phyloP scores from a whole-genome alignment of 2,888 invertebrate species.

The Crossocerus cetratus region DNA sequence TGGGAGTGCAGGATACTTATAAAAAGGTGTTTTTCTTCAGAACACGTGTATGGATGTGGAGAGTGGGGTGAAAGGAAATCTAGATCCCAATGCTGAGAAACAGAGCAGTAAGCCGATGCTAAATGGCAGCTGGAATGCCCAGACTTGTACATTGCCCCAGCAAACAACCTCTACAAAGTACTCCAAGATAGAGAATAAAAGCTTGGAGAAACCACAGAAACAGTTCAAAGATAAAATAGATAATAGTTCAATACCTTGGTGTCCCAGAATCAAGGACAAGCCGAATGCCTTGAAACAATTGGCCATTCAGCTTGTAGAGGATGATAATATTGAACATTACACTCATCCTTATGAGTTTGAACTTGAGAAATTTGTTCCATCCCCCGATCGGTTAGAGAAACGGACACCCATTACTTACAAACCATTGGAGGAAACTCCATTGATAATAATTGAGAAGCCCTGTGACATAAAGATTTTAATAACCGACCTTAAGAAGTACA shows the following conservation, averaged over 20 bases:
- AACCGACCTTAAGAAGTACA: constrained; percentile 82
- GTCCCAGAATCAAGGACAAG: constrained; percentile 90
- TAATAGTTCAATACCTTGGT: constrained; percentile 88
- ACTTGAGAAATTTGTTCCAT: constrained; percentile 84
- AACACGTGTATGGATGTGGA: constrained; percentile 81
- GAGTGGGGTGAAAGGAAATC: constrained; percentile 80
- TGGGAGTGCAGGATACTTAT: constrained; percentile 4
- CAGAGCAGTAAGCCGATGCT: constrained; percentile 75
- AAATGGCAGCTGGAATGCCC: constrained; percentile 82
- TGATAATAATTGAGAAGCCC: constrained; percentile 83
- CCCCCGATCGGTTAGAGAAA: constrained; percentile 78
- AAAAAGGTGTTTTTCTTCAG: constrained; percentile 53
- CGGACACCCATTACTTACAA: constrained; percentile 77
- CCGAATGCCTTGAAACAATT: constrained; percentile 92
- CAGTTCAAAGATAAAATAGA: constrained; percentile 91
- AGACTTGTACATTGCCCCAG: neutral
- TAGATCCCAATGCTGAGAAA: constrained; percentile 78
- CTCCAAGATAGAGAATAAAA: constrained; percentile 83
- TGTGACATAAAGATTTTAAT: constrained; percentile 83
- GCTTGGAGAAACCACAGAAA: constrained; percentile 89
- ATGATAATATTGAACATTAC: constrained; percentile 79
- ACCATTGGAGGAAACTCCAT: constrained; percentile 81
- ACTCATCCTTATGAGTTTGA: constrained; percentile 95
- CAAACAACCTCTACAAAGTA: constrained; percentile 55
- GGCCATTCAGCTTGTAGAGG: constrained; percentile 84